Evolutionary conservation across 2,113 vertebrate species (phyloP).

Genomic region (Tricholaema leucomelas): DNA sequence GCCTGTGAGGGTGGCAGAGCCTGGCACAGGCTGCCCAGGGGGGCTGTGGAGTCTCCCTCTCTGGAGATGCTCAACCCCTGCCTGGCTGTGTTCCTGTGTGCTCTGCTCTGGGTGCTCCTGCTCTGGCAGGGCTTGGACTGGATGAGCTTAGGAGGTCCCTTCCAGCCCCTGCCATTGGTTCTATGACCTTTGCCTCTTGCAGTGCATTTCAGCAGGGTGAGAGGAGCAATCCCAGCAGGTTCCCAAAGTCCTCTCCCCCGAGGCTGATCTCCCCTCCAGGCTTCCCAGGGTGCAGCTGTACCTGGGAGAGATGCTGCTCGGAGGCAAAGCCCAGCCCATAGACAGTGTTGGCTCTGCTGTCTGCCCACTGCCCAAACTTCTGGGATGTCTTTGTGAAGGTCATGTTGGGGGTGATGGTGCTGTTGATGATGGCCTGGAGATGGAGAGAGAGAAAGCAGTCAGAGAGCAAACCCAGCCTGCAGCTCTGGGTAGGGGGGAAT

Average conservation of each 20-base stretch:
- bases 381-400: constrained; percentile 97
- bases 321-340: constrained; percentile 95
- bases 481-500: neutral
- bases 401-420: constrained; percentile 96
- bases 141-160: no score
- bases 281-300: constrained; percentile 3
- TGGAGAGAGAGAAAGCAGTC: neutral
- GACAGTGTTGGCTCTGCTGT: constrained; percentile 95
- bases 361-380: constrained; percentile 98
- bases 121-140: no score
- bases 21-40: no score
- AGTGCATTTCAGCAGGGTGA: accelerated
- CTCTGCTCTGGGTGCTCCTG: no score
- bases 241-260: neutral
- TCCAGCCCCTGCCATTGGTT: neutral
- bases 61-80: no score
- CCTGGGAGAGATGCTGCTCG: constrained; percentile 94
- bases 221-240: neutral
- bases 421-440: constrained; percentile 94
- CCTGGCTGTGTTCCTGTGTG: no score
- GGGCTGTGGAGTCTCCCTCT: no score
- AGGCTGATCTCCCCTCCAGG: neutral
- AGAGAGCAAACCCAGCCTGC: neutral
- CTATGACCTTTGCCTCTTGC: neutral
- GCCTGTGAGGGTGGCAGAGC: no score